Conservation (phyloP, 2,888 invertebrate species). For the Agrotis clavis region DNA sequence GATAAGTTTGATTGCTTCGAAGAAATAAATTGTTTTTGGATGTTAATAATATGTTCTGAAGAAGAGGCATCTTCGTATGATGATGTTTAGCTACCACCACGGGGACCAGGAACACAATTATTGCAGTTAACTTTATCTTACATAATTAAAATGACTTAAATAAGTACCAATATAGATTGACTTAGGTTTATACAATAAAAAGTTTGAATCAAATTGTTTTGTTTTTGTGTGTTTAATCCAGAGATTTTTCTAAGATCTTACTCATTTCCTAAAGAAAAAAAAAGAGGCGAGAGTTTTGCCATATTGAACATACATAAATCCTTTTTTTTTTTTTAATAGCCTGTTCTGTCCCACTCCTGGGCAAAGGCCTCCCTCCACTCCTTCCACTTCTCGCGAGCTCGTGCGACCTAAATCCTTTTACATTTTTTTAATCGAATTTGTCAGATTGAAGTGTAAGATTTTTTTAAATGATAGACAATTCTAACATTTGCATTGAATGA, state of each 20-base stretch:
- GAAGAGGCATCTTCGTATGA: conserved; percentile 40
- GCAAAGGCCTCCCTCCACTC: too few species aligned
- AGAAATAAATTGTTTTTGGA: conserved; percentile 3
- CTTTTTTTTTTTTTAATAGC: too few species aligned
- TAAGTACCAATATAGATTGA: conserved; percentile 48
- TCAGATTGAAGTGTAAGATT: neutral
- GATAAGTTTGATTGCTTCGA: conserved; percentile 19
- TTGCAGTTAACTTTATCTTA: conserved; percentile 29
- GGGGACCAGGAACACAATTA: conserved; percentile 23
- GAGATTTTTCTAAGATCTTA: neutral
- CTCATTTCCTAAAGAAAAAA: neutral
- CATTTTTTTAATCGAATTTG: too few species aligned
- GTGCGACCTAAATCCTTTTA: too few species aligned
- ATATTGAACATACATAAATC: too few species aligned
- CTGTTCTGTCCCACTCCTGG: too few species aligned
- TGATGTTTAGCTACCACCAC: conserved; percentile 57
- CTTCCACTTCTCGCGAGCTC: too few species aligned
- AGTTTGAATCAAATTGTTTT: conserved; percentile 42
- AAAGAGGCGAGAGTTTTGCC: too few species aligned
- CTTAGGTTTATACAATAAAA: conserved; percentile 54
- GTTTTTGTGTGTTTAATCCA: neutral
- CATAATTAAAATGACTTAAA: conserved; percentile 32
- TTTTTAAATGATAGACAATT: neutral
- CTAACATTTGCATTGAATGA: neutral
- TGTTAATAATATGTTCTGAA: conserved; percentile 22